These are phyloP conservation scores for Synanthedon andrenaeformis DNA, from an alignment of 2,888 invertebrate genomes.

Conservation along the genomic window DNA sequence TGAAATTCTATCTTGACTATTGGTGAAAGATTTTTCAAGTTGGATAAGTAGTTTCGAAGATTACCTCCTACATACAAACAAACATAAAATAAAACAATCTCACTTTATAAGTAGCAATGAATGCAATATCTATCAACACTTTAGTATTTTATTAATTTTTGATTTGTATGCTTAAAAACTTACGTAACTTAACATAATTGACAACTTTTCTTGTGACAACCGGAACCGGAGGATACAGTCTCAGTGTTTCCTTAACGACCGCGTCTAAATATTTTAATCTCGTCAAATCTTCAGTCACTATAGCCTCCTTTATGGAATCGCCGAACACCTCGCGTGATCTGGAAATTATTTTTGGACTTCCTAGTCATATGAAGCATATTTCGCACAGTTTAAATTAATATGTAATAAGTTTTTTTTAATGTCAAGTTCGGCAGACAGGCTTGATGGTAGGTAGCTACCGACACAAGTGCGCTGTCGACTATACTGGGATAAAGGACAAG, in stretches of 20 bases:
- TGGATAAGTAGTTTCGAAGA: no score
- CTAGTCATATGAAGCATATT: background rate
- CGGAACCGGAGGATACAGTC: constrained; percentile 28
- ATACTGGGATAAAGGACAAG: no score
- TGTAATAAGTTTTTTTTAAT: background rate
- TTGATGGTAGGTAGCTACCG: no score
- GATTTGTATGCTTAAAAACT: constrained; percentile 3
- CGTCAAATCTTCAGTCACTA: constrained; percentile 17
- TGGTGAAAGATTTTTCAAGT: no score
- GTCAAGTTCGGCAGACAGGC: no score
- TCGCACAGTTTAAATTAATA: background rate
- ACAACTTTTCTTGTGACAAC: constrained; percentile 19
- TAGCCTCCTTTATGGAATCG: constrained; percentile 11
- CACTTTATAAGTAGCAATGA: no score
- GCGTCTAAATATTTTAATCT: constrained; percentile 28
- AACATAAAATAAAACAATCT: no score
- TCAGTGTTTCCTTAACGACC: constrained; percentile 27
- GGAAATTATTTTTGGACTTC: background rate
- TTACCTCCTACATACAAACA: no score
- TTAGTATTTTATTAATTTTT: background rate
- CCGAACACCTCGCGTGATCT: constrained; percentile 23
- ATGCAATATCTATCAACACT: no score
- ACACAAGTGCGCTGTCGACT: no score
- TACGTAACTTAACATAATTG: constrained; percentile 18
- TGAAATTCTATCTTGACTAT: no score